Evolutionary conservation across 2,888 invertebrate species (phyloP), one percentile per base, ranked within the genome.

Genomic region (Germaria angustata): DNA sequence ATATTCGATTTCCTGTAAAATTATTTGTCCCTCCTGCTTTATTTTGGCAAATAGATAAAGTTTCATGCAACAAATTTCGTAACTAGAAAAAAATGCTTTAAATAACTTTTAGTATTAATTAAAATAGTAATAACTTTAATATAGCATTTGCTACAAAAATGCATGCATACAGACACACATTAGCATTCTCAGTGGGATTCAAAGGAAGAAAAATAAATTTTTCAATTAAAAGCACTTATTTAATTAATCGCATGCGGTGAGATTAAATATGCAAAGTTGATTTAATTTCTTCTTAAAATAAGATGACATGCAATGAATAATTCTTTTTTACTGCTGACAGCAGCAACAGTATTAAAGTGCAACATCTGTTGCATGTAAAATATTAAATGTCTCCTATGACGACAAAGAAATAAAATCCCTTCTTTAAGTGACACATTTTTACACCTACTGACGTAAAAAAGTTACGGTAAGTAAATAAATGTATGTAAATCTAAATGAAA

Each of bases 291-390:
- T n/a, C 51, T 32, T 28, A 11, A 39, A 5, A 11, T 53, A 73
- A 63, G 53, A 53, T 55, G 73, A 65, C 73, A 73, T 73, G 73
- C 73, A 53, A 73, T 63, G n/a, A 55, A 32, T 39, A 13, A 63
- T 24, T 22, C 13, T 44, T 22, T 24, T 44, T 63, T 59, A 59
- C 46, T 49, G 41, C 51, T 28, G 28, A 32, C 9, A 44, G 17
- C 17, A 24, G 39, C 15, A 6, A 13, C 41, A 41, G 20, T 17
- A 34, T 15, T 34, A 71, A 11, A 24, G 24, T 61, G 39, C n/a
- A 6, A 61, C 28, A 61, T 61, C 61, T 72, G 49, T 72, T 63
- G 73, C 63, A 73, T 73, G 73, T 53, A 41, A 44, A 73, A 36
- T 61, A 53, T 44, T 44, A 15, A 32, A 51, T 22, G 39, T 17